These are phyloP conservation scores for Holacanthus passer DNA, from an alignment of 2,113 vertebrate genomes.

Conservation along the genomic window DNA sequence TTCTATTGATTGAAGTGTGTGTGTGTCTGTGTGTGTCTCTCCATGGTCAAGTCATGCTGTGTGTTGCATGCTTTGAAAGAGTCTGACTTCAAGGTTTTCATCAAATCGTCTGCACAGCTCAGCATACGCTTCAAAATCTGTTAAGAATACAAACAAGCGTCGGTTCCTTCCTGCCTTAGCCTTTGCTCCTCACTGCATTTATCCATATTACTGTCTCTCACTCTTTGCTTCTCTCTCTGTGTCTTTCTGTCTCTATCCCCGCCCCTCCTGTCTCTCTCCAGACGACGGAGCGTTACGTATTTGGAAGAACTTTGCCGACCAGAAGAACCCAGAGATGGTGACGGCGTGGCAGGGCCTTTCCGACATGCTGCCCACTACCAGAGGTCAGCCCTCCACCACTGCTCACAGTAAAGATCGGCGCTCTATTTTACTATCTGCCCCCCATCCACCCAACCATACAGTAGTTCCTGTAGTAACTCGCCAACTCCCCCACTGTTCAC, in stretches of 20 bases:
- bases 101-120: not conserved
- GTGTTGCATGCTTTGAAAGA: slow-evolving; percentile 15
- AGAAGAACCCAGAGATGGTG: slow-evolving; percentile 99
- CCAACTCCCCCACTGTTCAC: not conserved
- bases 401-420: slow-evolving; percentile 73
- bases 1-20: slow-evolving; percentile 5
- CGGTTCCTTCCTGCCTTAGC: not conserved
- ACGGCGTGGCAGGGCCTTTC: slow-evolving; percentile 99
- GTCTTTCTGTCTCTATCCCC: not conserved
- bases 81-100: slow-evolving; percentile 13
- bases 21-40: not conserved
- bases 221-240: not conserved
- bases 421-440: slow-evolving; percentile 49
- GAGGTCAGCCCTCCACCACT: slow-evolving; percentile 87
- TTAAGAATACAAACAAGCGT: not conserved
- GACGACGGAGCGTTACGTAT: slow-evolving; percentile 96
- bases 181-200: not conserved
- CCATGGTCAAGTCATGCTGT: not conserved
- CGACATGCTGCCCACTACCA: slow-evolving; percentile 96
- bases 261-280: slow-evolving; percentile 57
- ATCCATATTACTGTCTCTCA: not conserved
- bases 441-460: slow-evolving; percentile 22
- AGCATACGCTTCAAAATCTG: not conserved
- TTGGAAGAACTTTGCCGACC: slow-evolving; percentile 99
- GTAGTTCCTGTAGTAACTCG: not conserved